Base-by-base conservation (phyloP, 2,113 vertebrate genomes). In the Oxyura jamaicensis region DNA sequence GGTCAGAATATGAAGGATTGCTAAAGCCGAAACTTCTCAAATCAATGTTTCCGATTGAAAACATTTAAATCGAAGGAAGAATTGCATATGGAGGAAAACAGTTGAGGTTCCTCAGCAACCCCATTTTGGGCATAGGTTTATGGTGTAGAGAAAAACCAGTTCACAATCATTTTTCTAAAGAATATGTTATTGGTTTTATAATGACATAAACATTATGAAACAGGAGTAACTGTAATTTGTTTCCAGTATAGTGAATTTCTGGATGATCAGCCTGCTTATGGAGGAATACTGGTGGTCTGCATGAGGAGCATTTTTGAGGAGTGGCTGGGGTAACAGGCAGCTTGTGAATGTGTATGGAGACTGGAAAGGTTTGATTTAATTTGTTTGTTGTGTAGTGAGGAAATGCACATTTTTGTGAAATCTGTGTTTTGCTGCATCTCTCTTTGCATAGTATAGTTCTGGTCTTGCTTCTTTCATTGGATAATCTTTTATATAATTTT, bases 31-130 rank as follows among this genome's bases (percentile, higher is more conserved):
- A 93, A 44, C 52, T 92, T 88, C 88, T 91, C 20, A n/a, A 77
- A 52, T n/a, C 26, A 69, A 78, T 58, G 26, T 65, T 74, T 74
- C 89, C 71, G 79, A n/a, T 28, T 94, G 91, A 71, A 95, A 93
- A 58, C 6, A 21, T 72, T 95, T 96, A 82, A 95, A 0, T 87
- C 58, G n/a, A 76, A 58, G 66, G 44, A 89, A 65, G 41, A 79
- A 67, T 44, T 87, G 62, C 86, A 59, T 76, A 67, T 73, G 86
- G 89, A 78, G 22, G 53, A 92, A 85, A 95, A 65, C 58, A 91
- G 66, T 62, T 50, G 93, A 95, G 58, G 86, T 67, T 10, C 18
- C 7, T 90, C 58, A 28, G 10, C 17, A 28, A 87, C 35, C 26
- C 52, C 11, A 3, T 76, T 91, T 81, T 83, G 58, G 44, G 63